These are phyloP conservation scores for Aphelenchoides besseyi DNA, from an alignment of 1,140 invertebrate species.

Conservation along the genomic window DNA sequence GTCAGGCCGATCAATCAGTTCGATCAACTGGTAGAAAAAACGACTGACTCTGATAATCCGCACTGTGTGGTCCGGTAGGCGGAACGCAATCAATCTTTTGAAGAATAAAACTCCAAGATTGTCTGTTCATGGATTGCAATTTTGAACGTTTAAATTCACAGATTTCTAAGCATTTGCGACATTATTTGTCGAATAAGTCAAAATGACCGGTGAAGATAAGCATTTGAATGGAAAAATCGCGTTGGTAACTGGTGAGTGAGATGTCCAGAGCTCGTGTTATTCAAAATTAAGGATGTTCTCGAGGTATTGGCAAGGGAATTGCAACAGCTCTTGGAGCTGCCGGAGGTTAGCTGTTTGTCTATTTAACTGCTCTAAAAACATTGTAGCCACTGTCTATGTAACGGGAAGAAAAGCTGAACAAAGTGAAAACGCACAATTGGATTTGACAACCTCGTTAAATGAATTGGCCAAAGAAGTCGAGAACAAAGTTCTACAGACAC, in stretches of 20 bases:
- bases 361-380: not conserved
- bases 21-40: not conserved
- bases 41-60: not conserved
- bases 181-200: not conserved
- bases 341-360: not conserved
- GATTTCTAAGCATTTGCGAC: too few species aligned
- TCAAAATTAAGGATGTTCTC: not conserved
- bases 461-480: not conserved
- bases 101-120: not conserved
- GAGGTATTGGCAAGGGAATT: slow-evolving; percentile 20
- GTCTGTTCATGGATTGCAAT: not conserved
- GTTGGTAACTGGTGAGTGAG: slow-evolving; percentile 1
- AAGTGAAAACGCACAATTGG: not conserved
- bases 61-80: not conserved
- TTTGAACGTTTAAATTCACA: not conserved
- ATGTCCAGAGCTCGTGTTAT: not conserved
- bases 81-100: not conserved
- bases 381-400: too few species aligned
- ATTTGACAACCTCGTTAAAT: not conserved
- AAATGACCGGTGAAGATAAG: not conserved
- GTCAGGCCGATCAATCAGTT: not conserved
- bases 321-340: slow-evolving; percentile 1
- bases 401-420: not conserved
- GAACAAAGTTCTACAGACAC: not conserved
- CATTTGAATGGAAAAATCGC: slow-evolving; percentile 3